Evolutionary conservation across 2,888 invertebrate species (phyloP), one percentile per base, ranked within the genome.

Genomic region (Dysmachus trigonus): DNA sequence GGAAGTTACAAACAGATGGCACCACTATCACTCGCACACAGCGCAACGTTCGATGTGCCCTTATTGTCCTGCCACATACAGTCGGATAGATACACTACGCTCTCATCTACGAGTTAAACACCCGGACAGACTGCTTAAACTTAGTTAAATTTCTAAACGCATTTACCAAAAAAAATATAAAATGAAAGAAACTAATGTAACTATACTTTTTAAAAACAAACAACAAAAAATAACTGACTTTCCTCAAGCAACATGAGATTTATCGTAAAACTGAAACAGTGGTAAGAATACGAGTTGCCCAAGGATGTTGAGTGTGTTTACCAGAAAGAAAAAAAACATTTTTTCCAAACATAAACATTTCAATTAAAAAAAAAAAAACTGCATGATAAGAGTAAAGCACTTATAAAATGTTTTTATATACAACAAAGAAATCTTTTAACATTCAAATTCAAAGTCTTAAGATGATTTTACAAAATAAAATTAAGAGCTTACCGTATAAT

Each of bases 1-100:
- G 93, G 95, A 96, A 93, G 96, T 96, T 88, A 96, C 96, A 92
- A 97, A 96, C 93, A 94, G 96, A 93, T 97, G 96, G 96, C 96
- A 97, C 92, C 96, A 97, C 93, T 96, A 94, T 93, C 96, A 96
- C 93, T 96, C 95, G 90, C 96, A 97, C 93, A 96, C 95, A 87
- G 94, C 96, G 88, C 95, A 95, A 92, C 94, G 96, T 90, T 96
- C 95, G 89, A 94, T 94, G 90, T 97, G 97, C 93, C 96, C 96
- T 88, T 96, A 96, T 93, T 97, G 97, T 93, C 95, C 96, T 88
- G 96, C 96, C 90, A 96, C 96, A 87, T 97, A 97, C 93, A 96
- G 96, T 93, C 95, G 97, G 92, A 96, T 96, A 92, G 97, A 97
- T 93, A 97, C 97, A 82, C 93, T 97, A 91, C 95, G 96, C 91